A percentile compares a stretch with the other conserved stretches of the same genome.
Conservation (phyloP, 1,140 invertebrate species). For the Drosophila novamexicana region DNA sequence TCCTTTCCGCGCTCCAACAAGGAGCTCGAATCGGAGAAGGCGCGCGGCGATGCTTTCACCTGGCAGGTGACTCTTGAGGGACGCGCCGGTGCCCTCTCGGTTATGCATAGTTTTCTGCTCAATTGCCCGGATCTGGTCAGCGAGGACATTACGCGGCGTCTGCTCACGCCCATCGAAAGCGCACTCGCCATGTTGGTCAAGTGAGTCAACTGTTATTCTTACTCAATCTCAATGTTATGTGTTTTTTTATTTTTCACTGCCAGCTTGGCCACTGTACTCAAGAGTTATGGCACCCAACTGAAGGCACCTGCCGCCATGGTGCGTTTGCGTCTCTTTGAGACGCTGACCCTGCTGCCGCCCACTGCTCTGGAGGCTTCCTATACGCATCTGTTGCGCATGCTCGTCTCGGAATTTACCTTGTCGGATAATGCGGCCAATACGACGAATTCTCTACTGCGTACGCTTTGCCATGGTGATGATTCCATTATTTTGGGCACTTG, state of each 20-base stretch:
- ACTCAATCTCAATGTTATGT: background rate
- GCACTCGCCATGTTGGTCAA: slow-evolving; percentile 97
- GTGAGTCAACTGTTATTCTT: slow-evolving; percentile 86
- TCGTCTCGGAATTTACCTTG: slow-evolving; percentile 98
- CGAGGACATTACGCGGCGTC: slow-evolving; percentile 94
- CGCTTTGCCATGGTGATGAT: slow-evolving; percentile 95
- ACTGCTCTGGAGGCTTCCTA: slow-evolving; percentile 94
- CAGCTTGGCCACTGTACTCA: slow-evolving; percentile 93
- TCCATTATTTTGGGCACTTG: slow-evolving; percentile 94
- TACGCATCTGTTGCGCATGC: slow-evolving; percentile 93
- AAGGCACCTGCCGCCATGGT: slow-evolving; percentile 97
- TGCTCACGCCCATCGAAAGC: slow-evolving; percentile 96
- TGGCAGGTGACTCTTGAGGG: slow-evolving; percentile 99
- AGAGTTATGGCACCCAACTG: slow-evolving; percentile 96
- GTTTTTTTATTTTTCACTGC: background rate
- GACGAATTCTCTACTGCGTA: slow-evolving; percentile 94
- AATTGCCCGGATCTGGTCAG: slow-evolving; percentile 96
- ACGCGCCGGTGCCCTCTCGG: slow-evolving; percentile 96
- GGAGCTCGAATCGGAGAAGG: slow-evolving; percentile 98
- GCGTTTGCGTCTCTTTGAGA: slow-evolving; percentile 95
- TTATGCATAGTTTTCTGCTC: slow-evolving; percentile 96
- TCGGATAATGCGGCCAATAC: slow-evolving; percentile 98
- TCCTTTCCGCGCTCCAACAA: slow-evolving; percentile 98
- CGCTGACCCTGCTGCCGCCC: slow-evolving; percentile 92
- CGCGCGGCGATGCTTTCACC: slow-evolving; percentile 98